A percentile compares a stretch with the other conserved stretches of the same genome.
Conservation (phyloP, 1,140 invertebrate species). For the Lanistes nyassanus region DNA sequence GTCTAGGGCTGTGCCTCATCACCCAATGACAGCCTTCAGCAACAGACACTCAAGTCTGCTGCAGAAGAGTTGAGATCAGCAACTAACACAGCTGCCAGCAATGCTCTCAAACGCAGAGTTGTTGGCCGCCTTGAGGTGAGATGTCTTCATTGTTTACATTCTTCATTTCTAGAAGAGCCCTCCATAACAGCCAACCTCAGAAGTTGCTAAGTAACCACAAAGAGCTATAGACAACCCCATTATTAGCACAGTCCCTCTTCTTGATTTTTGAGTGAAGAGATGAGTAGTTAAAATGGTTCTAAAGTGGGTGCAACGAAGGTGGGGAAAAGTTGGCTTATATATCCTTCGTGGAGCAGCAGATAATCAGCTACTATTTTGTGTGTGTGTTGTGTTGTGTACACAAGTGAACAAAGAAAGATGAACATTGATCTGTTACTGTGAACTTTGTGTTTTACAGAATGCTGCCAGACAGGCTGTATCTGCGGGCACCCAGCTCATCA, state of each 20-base stretch:
- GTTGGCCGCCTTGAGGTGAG: conserved; percentile 78
- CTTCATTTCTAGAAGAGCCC: neutral
- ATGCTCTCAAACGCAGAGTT: conserved; percentile 82
- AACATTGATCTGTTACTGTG: no score
- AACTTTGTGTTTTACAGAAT: conserved; percentile 49
- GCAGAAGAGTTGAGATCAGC: conserved; percentile 92
- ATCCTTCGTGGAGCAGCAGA: no score
- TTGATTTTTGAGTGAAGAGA: no score
- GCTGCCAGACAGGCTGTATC: conserved; percentile 89
- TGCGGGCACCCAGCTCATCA: conserved; percentile 89
- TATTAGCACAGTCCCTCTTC: no score
- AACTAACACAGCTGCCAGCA: conserved; percentile 83
- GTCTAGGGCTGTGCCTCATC: conserved; percentile 67
- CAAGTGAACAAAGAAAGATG: no score
- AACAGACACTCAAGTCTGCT: conserved; percentile 84
- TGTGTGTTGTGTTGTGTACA: no score
- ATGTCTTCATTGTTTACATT: neutral
- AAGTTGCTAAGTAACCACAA: no score
- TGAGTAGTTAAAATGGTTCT: no score
- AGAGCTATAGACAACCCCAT: no score
- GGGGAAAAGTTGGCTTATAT: no score
- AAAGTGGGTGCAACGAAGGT: no score
- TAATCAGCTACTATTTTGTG: neutral
- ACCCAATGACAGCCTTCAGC: conserved; percentile 85
- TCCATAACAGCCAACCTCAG: no score